Evolutionary conservation across 2,113 vertebrate genomes (phyloP).

Genomic region (Struthio camelus): DNA sequence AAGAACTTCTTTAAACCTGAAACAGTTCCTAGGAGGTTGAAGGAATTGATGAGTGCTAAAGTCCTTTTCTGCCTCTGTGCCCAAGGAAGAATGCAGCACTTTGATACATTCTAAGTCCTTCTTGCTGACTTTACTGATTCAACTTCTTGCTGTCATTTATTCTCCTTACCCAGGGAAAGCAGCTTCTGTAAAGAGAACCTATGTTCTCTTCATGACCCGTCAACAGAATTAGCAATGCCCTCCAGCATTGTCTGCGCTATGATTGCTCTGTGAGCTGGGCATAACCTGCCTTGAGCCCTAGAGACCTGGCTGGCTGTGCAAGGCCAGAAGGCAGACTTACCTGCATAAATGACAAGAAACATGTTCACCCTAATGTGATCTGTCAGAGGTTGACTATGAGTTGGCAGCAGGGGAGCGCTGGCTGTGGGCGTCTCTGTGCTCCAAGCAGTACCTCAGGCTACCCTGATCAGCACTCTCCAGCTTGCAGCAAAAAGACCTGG

Average conservation of each 20-base stretch:
- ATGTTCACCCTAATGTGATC: too few species aligned
- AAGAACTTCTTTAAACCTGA: not conserved
- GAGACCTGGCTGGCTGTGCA: too few species aligned
- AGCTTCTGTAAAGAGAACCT: not conserved
- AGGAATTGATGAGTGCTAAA: not conserved
- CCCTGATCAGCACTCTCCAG: not conserved
- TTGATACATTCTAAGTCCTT: not conserved
- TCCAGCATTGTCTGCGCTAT: too few species aligned
- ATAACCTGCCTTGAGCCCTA: too few species aligned
- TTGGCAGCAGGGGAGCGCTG: too few species aligned
- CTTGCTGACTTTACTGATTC: not conserved
- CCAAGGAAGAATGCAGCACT: not conserved
- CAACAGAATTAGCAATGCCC: not conserved
- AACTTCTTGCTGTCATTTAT: not conserved
- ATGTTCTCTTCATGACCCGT: not conserved
- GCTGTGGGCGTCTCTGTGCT: too few species aligned
- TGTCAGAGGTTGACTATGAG: too few species aligned
- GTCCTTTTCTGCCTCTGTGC: not conserved
- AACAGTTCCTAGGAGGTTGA: not conserved
- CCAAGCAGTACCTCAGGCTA: too few species aligned
- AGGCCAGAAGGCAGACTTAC: too few species aligned
- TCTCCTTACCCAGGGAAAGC: not conserved
- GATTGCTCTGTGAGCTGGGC: too few species aligned
- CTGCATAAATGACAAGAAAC: too few species aligned
- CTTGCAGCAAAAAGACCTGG: not conserved